phyloP scores from a whole-genome alignment of 1,140 invertebrate genomes.

The Cataglyphis hispanica region DNA sequence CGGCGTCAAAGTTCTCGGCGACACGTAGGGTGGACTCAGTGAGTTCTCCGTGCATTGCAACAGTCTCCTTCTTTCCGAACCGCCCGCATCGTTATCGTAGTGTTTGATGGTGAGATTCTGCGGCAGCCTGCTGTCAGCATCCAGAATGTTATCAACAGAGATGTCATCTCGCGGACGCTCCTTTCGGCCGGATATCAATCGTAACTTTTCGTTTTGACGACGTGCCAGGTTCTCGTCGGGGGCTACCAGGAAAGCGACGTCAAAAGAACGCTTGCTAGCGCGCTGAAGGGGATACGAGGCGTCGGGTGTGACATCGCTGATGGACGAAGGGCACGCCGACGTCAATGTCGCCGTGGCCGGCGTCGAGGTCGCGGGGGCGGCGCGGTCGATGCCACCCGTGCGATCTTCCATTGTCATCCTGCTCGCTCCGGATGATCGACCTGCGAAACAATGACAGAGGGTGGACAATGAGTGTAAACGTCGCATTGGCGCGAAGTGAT shows the following conservation, averaged over 20 bases:
- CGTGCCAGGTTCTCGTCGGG: constrained; percentile 93
- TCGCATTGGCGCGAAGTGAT: constrained; percentile 43
- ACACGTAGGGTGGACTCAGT: constrained; percentile 76
- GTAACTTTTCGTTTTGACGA: constrained; percentile 89
- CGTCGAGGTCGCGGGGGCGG: constrained; percentile 80
- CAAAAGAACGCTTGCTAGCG: constrained; percentile 91
- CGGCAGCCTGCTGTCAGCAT: constrained; percentile 75
- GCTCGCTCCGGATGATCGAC: constrained; percentile 73
- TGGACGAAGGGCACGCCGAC: constrained; percentile 71
- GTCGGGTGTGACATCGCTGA: constrained; percentile 78
- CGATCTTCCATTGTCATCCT: constrained; percentile 87
- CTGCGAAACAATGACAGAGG: constrained; percentile 67
- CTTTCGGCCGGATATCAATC: constrained; percentile 85
- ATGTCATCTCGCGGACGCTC: constrained; percentile 67
- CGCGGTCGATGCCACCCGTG: constrained; percentile 84
- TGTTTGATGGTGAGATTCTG: constrained; percentile 82
- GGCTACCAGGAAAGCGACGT: constrained; percentile 95
- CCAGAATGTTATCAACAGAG: constrained; percentile 62
- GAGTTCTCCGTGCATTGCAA: constrained; percentile 77
- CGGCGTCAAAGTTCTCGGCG: constrained; percentile 82
- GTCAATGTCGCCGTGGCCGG: constrained; percentile 72
- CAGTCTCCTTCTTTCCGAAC: constrained; percentile 69
- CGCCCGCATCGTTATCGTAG: constrained; percentile 72
- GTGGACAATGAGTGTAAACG: constrained; percentile 63
- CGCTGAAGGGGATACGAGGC: constrained; percentile 83